Base-by-base conservation (phyloP, 2,797 vertebrate genomes). In the Sebastolobus alascanus region DNA sequence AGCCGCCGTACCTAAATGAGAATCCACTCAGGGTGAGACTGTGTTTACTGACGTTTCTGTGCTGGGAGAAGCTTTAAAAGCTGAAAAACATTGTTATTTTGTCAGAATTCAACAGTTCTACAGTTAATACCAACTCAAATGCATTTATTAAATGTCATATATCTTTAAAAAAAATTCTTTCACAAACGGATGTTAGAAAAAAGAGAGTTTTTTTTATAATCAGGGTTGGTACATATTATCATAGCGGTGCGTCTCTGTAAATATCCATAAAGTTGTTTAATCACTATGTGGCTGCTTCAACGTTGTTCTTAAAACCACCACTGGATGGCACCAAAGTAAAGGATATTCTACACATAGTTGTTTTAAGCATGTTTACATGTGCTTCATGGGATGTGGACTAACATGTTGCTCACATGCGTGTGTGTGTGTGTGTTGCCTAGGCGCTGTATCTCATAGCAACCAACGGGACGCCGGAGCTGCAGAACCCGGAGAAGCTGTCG, bases 381-480 rank as follows among this genome's bases (percentile, higher is more conserved):
- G 3, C 40, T 54, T 20, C 8, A 6, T 16, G 16, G 5, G 12
- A 29, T 12, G 7, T 2, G 1, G 3, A 25, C n/a, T 54, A 14
- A 70, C 58, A 4, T 67, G n/a, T 54, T 56, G 13, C 7, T 33
- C 12, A 54, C 31, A 3, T 25, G 31, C 22, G 16, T 73, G 16
- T 68, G 65, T 81, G 31, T 27, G 16, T 73, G 16, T 68, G 65
- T 81, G 71, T 91, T 83, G 3, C 79, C 50, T 72, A 99, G 98
- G 98, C 98, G 3, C 94, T 99, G 87, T 99, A 99, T 96, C 97
- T 99, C 87, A 99, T 99, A 74, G 98, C 98, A 74, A 99, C 98
- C 64, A 99, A 99, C 0, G 98, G 98, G 55, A 99, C 98, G 2
- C 98, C 98, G 0, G 97, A 99, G 74, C 95, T 99, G 72, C 98